Evolutionary conservation across 30 jellyfish, hydroid and myxozoan genomes (phyloP), one percentile per base, ranked within the genome.

Genomic region (Euphysa ruthae): DNA sequence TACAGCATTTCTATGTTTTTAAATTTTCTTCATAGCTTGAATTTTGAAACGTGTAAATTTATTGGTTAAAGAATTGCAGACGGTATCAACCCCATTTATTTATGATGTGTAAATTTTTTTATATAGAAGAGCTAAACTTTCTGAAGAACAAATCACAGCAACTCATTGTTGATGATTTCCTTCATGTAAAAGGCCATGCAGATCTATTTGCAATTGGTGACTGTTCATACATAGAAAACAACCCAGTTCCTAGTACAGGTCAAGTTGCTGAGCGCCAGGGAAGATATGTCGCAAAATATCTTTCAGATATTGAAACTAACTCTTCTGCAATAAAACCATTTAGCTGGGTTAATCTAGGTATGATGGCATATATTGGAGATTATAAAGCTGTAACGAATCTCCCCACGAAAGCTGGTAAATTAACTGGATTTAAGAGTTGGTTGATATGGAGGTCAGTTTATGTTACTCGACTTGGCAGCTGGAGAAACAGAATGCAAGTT

Each of bases 261-360:
- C 96, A 79, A 54, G 94, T 86, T 32, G 96, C 96, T 18, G 96
- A 86, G 61, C 74, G 94, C 16, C 89, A 86, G 69, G 96, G 80
- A 1, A 49, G 93, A 19, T 84, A 75, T 57, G 88, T 84, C 25
- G 82, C 90, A 4, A 60, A 84, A 35, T 78, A 72, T 26, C 65
- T 84, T 26, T 75, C 46, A 1, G 28, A 30, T n/a, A 31, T 66
- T 29, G 80, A 80, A 34, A 70, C 46, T 22, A 75, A 68, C 21
- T 33, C 49, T 23, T 27, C 51, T 49, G 49, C 38, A 51, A 52
- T 77, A 2, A 55, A 86, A 35, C 93, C 92, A 19, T 86, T 86
- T 58, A 49, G 65, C 4, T 79, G 85, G 94, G 44, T 49, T 1
- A 77, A 80, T 44, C 35, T 69, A 22, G 96, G 96, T 5, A 86